These are phyloP conservation scores for Platysteira castanea DNA, from an alignment of 2,113 vertebrate genomes.

Conservation along the genomic window DNA sequence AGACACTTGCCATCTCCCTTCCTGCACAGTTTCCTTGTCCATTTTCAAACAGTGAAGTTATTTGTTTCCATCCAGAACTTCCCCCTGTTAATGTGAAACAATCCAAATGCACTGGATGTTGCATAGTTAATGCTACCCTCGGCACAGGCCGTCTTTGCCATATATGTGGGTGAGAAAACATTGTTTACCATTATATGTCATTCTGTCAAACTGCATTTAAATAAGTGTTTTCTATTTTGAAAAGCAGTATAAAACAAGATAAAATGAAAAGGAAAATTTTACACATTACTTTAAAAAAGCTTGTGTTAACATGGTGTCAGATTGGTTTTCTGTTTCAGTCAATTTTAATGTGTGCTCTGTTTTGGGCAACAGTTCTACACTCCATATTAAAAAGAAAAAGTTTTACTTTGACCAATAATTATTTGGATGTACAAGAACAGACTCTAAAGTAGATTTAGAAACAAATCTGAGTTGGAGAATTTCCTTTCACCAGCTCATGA, in stretches of 20 bases:
- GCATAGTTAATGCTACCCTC: neutral
- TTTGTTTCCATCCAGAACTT: neutral
- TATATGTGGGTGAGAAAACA: neutral
- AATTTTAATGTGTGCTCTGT: neutral
- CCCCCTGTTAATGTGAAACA: neutral
- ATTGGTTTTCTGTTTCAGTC: neutral
- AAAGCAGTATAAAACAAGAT: neutral
- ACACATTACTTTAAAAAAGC: neutral
- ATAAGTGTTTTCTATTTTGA: neutral
- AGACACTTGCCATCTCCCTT: neutral
- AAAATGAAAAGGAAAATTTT: neutral
- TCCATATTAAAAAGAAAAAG: neutral
- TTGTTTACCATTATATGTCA: neutral
- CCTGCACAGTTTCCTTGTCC: neutral
- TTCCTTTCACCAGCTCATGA: neutral
- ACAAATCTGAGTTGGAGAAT: neutral
- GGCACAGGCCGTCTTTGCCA: accelerated
- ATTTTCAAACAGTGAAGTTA: neutral
- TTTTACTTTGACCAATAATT: neutral
- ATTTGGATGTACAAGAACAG: neutral
- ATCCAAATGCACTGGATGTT: neutral
- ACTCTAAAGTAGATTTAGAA: neutral
- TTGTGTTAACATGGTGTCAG: neutral
- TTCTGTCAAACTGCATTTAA: neutral
- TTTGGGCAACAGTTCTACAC: neutral